Conservation (phyloP, 2,113 vertebrate genomes). For the Beaufortia kweichowensis region DNA sequence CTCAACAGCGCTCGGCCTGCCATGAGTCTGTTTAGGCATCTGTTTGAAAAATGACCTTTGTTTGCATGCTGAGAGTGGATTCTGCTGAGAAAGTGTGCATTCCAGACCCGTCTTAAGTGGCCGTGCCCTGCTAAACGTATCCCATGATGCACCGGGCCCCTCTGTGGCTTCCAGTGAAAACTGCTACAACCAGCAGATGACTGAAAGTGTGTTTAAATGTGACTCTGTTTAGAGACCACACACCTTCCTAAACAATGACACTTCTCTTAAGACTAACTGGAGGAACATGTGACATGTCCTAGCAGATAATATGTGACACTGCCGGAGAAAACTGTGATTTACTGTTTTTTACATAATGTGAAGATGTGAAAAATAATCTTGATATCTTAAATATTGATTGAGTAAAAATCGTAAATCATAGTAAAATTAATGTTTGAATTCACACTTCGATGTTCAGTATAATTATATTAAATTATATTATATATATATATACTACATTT, state of each 20-base stretch:
- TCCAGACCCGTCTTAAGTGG: constrained; percentile 41
- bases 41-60: constrained; percentile 43
- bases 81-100: constrained; percentile 26
- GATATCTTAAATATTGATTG: too few relatives aligned
- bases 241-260: constrained; percentile 50
- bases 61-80: constrained; percentile 13
- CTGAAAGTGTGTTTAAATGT: constrained; percentile 50
- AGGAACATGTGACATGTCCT: constrained; percentile 9
- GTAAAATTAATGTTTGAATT: too few relatives aligned
- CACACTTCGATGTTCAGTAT: too few relatives aligned
- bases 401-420: too few relatives aligned
- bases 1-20: constrained; percentile 14
- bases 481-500: too few relatives aligned
- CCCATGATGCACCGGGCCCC: constrained; percentile 44
- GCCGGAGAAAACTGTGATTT: too few relatives aligned
- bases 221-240: constrained; percentile 58
- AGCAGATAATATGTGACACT: too few relatives aligned
- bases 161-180: constrained; percentile 50
- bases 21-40: constrained; percentile 32
- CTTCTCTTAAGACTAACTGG: constrained; percentile 1
- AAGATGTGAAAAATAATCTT: too few relatives aligned
- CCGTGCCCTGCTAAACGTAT: constrained; percentile 53
- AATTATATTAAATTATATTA: too few relatives aligned
- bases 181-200: constrained; percentile 65
- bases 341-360: too few relatives aligned